Conservation (phyloP, 2,888 invertebrate genomes). For the Sialis lutaria region DNA sequence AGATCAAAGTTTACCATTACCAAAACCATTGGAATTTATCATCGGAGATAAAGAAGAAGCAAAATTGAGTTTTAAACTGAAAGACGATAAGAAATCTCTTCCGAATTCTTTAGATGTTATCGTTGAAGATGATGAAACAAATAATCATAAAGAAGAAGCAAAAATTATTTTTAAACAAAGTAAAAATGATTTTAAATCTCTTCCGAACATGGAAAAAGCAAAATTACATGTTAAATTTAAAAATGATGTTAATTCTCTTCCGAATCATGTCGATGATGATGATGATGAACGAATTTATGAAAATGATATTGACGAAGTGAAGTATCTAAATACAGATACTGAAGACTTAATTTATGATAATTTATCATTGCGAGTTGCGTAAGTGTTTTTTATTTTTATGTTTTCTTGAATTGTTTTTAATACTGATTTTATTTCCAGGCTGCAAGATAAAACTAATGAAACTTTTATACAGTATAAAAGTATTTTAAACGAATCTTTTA, state of each 20-base stretch:
- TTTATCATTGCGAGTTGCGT: conserved; percentile 7
- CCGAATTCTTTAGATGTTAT: no score
- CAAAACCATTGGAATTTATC: conserved; percentile 9
- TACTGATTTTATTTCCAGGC: conserved; percentile 6
- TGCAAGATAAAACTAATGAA: conserved; percentile 9
- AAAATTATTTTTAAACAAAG: no score
- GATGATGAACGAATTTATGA: background rate
- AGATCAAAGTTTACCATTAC: conserved; percentile 1
- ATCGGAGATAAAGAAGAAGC: conserved; percentile 5
- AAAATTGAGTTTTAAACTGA: background rate
- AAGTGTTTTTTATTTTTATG: conserved; percentile 4
- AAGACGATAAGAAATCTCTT: no score
- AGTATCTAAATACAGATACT: conserved; percentile 2
- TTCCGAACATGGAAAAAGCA: background rate
- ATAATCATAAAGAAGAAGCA: no score
- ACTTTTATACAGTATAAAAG: conserved; percentile 8
- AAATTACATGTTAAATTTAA: background rate
- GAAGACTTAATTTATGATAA: conserved; percentile 8
- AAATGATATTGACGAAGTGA: background rate
- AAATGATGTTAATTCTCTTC: background rate
- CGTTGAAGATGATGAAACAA: no score
- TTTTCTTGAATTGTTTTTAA: background rate
- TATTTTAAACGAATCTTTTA: conserved; percentile 7
- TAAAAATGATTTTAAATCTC: no score
- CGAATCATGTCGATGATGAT: background rate